These are phyloP conservation scores for Drosophila mojavensis DNA, from an alignment of 1,140 invertebrate genomes.

Conservation along the genomic window DNA sequence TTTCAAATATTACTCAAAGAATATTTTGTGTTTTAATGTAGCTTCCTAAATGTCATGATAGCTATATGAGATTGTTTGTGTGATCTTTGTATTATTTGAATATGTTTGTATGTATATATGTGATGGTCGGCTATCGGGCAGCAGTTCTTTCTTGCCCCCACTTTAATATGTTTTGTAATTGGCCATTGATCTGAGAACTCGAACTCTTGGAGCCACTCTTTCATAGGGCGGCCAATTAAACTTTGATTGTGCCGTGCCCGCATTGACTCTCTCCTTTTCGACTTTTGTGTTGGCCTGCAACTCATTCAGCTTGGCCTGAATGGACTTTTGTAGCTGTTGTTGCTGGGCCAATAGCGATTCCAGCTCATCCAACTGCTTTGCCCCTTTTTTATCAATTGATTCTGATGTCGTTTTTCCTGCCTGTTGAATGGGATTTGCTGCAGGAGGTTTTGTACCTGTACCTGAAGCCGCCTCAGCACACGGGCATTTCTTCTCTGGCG, in stretches of 20 bases:
- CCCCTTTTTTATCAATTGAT: background rate
- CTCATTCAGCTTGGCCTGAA: conserved; percentile 55
- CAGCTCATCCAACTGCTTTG: conserved; percentile 48
- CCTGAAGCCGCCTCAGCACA: background rate
- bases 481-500: background rate
- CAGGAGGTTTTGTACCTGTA: background rate
- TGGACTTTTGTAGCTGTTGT: conserved; percentile 41
- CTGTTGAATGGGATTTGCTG: background rate
- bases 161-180: conserved; percentile 1
- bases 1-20: conserved; percentile 1
- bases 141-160: too few relatives aligned
- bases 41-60: background rate
- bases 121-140: background rate
- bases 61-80: background rate
- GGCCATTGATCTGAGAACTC: background rate
- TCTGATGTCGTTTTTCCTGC: background rate
- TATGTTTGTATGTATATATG: background rate
- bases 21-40: background rate
- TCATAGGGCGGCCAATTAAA: too few relatives aligned
- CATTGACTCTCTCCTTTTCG: background rate
- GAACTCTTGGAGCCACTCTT: background rate
- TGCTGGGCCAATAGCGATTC: conserved; percentile 47
- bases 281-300: conserved; percentile 16
- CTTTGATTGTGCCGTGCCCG: background rate
- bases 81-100: background rate